These are phyloP conservation scores for Cheilosia variabilis DNA, from an alignment of 2,888 invertebrate genomes.

Conservation along the genomic window DNA sequence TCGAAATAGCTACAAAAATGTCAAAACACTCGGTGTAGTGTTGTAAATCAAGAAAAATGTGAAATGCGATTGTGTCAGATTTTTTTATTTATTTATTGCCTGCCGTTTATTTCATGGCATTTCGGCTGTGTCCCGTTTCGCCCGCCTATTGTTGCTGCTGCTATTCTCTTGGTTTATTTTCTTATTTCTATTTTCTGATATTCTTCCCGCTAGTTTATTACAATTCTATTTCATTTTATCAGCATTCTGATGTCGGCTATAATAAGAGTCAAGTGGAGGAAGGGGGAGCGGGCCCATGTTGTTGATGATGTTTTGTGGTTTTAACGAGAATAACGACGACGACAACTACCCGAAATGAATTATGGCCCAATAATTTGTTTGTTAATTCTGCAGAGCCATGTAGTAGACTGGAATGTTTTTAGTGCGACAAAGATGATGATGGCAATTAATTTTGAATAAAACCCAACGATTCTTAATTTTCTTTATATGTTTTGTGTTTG, in stretches of 20 bases:
- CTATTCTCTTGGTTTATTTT: slow-evolving; percentile 38
- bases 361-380: slow-evolving; percentile 70
- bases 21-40: slow-evolving; percentile 60
- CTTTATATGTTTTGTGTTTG: no score
- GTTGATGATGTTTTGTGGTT: slow-evolving; percentile 46
- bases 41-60: slow-evolving; percentile 72
- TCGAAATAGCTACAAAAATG: slow-evolving; percentile 66
- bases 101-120: slow-evolving; percentile 62
- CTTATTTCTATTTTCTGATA: slow-evolving; percentile 42
- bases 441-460: slow-evolving; percentile 60
- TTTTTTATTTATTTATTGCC: slow-evolving; percentile 72
- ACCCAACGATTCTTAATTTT: slow-evolving; percentile 10
- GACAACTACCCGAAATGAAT: slow-evolving; percentile 52
- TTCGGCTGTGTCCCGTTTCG: slow-evolving; percentile 36
- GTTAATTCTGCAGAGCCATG: slow-evolving; percentile 51
- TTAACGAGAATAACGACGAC: slow-evolving; percentile 43
- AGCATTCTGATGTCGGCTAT: slow-evolving; percentile 15
- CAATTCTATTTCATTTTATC: slow-evolving; percentile 62
- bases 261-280: neutral
- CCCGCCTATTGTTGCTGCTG: neutral
- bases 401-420: slow-evolving; percentile 39
- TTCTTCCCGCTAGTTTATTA: slow-evolving; percentile 48
- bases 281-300: neutral
- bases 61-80: slow-evolving; percentile 72
- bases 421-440: slow-evolving; percentile 47